Conservation (phyloP, 2,888 invertebrate genomes). For the Polydrusus pterygomalis region DNA sequence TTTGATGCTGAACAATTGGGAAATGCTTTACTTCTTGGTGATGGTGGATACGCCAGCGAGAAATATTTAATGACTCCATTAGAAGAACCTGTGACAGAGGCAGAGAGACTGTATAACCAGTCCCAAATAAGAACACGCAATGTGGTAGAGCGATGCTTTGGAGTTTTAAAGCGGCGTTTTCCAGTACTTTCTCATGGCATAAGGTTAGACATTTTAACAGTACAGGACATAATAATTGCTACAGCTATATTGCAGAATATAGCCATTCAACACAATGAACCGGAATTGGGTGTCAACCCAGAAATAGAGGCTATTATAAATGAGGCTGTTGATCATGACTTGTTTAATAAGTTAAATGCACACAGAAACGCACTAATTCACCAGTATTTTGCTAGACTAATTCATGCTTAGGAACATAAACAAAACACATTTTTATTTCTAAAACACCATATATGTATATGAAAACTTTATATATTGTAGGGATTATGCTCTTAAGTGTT, state of each 20-base stretch:
- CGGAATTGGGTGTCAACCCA: neutral
- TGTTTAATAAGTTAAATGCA: neutral
- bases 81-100: neutral
- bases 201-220: neutral
- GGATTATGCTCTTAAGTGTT: too few relatives aligned
- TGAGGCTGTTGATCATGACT: neutral
- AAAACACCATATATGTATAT: too few relatives aligned
- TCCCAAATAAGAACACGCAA: neutral
- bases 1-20: neutral
- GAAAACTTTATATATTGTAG: too few relatives aligned
- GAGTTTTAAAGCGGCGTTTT: neutral
- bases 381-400: neutral
- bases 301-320: conserved; percentile 10
- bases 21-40: neutral
- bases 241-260: conserved; percentile 9
- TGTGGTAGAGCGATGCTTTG: neutral
- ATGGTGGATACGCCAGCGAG: neutral
- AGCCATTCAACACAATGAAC: conserved; percentile 5
- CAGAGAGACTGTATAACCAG: neutral
- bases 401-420: neutral
- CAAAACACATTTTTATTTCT: too few relatives aligned
- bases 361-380: conserved; percentile 3
- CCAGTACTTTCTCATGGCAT: neutral
- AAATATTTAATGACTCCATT: neutral
- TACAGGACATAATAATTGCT: neutral